These are phyloP conservation scores for Solenopsis fugax DNA, from an alignment of 1,140 invertebrate species.

Conservation along the genomic window DNA sequence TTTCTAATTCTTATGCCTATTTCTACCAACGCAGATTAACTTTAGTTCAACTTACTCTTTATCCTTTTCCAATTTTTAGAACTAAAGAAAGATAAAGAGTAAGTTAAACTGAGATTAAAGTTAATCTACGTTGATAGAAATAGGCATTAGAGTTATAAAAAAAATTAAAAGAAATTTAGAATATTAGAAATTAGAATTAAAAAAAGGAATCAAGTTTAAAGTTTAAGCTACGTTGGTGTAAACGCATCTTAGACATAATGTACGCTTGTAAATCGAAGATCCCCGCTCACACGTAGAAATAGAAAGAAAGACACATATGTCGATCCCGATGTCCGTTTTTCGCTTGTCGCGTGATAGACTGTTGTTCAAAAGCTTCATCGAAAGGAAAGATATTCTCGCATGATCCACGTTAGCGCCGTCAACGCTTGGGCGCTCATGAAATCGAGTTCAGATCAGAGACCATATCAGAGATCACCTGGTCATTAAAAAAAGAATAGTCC, in stretches of 20 bases:
- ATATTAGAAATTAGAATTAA: too few relatives aligned
- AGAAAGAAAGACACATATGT: not conserved
- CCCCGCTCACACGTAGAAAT: not conserved
- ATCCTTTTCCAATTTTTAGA: too few relatives aligned
- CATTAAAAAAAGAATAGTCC: not conserved
- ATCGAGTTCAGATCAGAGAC: not conserved
- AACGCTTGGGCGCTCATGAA: not conserved
- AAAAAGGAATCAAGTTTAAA: too few relatives aligned
- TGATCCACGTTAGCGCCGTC: not conserved
- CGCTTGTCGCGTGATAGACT: not conserved
- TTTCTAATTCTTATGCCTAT: too few relatives aligned
- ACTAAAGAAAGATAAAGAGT: too few relatives aligned
- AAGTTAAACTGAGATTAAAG: too few relatives aligned
- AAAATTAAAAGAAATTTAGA: too few relatives aligned
- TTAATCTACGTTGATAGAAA: too few relatives aligned
- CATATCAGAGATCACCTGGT: not conserved
- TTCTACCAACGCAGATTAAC: too few relatives aligned
- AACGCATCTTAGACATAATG: slow-evolving; percentile 5
- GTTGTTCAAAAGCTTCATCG: not conserved
- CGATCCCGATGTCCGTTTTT: not conserved
- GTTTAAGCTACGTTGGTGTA: too few relatives aligned
- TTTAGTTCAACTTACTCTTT: too few relatives aligned
- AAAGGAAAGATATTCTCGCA: not conserved
- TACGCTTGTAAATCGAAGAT: slow-evolving; percentile 59
- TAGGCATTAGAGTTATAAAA: too few relatives aligned